Percentiles rank a stretch among this genome's conserved stretches.
phyloP scores from a whole-genome alignment of 2,797 vertebrate genomes.

The Peromyscus nudipes region DNA sequence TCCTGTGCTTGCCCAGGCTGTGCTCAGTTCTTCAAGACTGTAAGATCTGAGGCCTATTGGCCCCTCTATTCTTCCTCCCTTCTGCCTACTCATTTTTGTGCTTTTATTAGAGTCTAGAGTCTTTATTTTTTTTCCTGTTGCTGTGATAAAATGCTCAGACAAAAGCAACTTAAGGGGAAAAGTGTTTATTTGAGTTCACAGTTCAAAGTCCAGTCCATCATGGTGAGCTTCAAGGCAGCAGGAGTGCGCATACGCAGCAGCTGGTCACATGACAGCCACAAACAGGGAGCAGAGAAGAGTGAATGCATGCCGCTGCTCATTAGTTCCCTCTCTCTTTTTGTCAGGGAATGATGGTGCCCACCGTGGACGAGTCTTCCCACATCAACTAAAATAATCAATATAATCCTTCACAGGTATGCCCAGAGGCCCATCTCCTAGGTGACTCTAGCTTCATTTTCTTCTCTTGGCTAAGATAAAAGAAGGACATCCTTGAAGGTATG shows the following conservation, averaged over 20 bases:
- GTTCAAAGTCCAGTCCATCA: background rate
- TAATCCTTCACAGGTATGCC: background rate
- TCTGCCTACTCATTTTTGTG: slow-evolving; percentile 37
- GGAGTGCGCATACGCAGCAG: too few species aligned
- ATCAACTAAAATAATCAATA: background rate
- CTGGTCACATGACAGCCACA: background rate
- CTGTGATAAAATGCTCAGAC: background rate
- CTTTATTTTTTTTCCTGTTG: background rate
- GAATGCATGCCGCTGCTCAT: background rate
- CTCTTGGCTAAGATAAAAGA: background rate
- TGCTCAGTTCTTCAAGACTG: background rate
- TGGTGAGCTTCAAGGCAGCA: background rate
- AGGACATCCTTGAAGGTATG: slow-evolving; percentile 27
- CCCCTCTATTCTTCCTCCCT: background rate
- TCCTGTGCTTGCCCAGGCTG: background rate
- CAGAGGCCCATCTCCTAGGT: background rate
- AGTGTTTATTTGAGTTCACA: background rate
- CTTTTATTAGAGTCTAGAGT: background rate
- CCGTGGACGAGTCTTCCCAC: background rate
- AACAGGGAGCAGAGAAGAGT: background rate
- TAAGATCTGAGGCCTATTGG: background rate
- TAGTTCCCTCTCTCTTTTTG: background rate
- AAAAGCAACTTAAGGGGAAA: background rate
- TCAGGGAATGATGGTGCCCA: background rate
- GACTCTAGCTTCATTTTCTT: background rate